Base-by-base conservation (phyloP, 2,113 vertebrate genomes). In the Alouatta palliata region DNA sequence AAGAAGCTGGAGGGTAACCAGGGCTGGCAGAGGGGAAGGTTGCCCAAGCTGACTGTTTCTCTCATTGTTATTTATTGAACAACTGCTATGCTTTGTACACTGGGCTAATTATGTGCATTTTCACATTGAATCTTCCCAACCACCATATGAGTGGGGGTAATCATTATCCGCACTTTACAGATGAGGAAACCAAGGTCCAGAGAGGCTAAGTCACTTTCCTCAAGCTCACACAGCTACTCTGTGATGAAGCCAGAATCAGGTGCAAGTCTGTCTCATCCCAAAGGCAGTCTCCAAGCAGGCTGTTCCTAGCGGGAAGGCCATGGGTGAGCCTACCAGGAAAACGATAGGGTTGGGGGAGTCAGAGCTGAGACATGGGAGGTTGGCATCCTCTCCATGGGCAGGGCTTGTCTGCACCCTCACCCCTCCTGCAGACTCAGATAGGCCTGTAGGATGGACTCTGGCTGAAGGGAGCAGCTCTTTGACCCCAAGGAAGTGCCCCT, bases 321-420 rank as follows among this genome's bases (percentile, higher is more conserved):
- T 0, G 0, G 30, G 25, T 6, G 40, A 71, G 3, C 30, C 23
- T 43, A 43, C 27, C 5, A 10, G 71, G 81, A 79, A 82, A 11
- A 8, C 4, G 32, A n/a, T 3, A 5, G 1, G 0, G 0, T 1
- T 21, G 1, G n/a, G n/a, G n/a, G n/a, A n/a, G n/a, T n/a, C n/a
- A n/a, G n/a, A n/a, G n/a, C n/a, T n/a, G n/a, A n/a, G n/a, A n/a
- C n/a, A n/a, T n/a, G n/a, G 73, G 47, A 43, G 43, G 7, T 35
- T 45, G 40, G 77, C 1, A 1, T 49, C 45, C 32, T 32, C 5
- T 40, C 40, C 17, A 6, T 0, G 21, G 87, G 40, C 7, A n/a
- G 70, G 70, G 35, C 19, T 32, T 21, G 3, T 43, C 85, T 64
- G 47, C 37, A 9, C 5, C 76, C 27, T 85, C 14, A 37, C 12